Percentiles rank a stretch among this genome's conserved stretches.
Evolutionary conservation across 2,113 vertebrate genomes (phyloP).

Genomic region (Gadus macrocephalus): DNA sequence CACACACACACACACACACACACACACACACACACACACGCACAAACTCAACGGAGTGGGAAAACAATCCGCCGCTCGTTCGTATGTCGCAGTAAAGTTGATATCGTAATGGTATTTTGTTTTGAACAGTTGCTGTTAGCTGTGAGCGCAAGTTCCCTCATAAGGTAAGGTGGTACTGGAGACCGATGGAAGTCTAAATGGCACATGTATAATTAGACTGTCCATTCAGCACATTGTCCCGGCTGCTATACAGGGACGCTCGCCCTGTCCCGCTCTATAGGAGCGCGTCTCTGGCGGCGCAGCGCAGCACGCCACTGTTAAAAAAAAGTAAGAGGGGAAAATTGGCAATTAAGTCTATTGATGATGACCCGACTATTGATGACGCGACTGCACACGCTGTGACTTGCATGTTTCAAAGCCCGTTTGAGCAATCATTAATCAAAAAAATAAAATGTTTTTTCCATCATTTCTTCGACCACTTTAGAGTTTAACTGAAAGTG

Average conservation of each 20-base stretch:
- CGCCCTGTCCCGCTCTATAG: slow-evolving; percentile 74
- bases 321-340: too few relatives aligned
- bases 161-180: slow-evolving; percentile 98
- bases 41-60: slow-evolving; percentile 75
- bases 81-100: slow-evolving; percentile 77
- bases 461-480: too few relatives aligned
- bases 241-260: slow-evolving; percentile 82
- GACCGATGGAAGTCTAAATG: slow-evolving; percentile 91
- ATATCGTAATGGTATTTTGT: slow-evolving; percentile 89
- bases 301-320: too few relatives aligned
- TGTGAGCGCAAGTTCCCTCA: slow-evolving; percentile 88
- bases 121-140: slow-evolving; percentile 88
- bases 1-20: too few relatives aligned
- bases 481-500: too few relatives aligned
- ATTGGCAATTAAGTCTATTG: too few relatives aligned
- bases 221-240: slow-evolving; percentile 98
- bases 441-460: too few relatives aligned
- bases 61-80: slow-evolving; percentile 69
- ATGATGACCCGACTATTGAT: too few relatives aligned
- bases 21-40: slow-evolving; percentile 7
- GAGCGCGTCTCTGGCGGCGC: slow-evolving; percentile 35
- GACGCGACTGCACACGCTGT: too few relatives aligned
- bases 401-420: too few relatives aligned
- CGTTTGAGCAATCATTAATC: too few relatives aligned
- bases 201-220: slow-evolving; percentile 99